Percentiles rank a stretch among this genome's conserved stretches.
Conservation (phyloP, 2,888 invertebrate species). For the Rhogogaster chlorosoma region DNA sequence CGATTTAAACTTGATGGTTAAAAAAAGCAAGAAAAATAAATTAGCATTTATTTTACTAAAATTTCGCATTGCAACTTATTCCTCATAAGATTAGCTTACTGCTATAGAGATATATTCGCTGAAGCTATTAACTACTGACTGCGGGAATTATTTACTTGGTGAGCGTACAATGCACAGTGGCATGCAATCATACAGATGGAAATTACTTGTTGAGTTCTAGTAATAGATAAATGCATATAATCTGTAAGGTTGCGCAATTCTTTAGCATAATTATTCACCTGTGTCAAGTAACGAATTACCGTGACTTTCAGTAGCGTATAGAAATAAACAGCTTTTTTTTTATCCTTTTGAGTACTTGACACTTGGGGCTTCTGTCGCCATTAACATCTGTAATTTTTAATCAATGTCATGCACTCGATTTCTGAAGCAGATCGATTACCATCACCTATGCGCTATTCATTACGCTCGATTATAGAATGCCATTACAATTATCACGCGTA, state of each 20-base stretch:
- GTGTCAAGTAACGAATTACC: conserved; percentile 15
- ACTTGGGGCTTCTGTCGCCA: not conserved
- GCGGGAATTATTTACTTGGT: not conserved
- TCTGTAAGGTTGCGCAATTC: conserved; percentile 29
- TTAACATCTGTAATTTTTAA: conserved; percentile 8
- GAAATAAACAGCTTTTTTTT: conserved; percentile 29
- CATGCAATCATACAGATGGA: not conserved
- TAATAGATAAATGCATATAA: conserved; percentile 31
- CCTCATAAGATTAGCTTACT: not conserved
- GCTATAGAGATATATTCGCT: not conserved
- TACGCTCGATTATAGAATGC: not conserved
- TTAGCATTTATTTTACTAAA: not conserved
- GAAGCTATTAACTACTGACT: conserved; percentile 6
- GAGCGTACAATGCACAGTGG: not conserved
- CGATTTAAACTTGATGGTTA: not conserved
- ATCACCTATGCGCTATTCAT: not conserved
- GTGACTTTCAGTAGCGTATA: not conserved
- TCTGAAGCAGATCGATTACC: not conserved
- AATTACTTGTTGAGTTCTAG: not conserved
- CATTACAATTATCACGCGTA: not conserved
- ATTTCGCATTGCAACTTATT: not conserved
- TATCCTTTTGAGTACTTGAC: not conserved
- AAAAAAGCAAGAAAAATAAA: not conserved
- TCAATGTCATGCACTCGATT: conserved; percentile 22
- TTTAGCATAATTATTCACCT: conserved; percentile 33